Evolutionary conservation across 2,888 invertebrate species (phyloP).

Genomic region (Merodon equestris): DNA sequence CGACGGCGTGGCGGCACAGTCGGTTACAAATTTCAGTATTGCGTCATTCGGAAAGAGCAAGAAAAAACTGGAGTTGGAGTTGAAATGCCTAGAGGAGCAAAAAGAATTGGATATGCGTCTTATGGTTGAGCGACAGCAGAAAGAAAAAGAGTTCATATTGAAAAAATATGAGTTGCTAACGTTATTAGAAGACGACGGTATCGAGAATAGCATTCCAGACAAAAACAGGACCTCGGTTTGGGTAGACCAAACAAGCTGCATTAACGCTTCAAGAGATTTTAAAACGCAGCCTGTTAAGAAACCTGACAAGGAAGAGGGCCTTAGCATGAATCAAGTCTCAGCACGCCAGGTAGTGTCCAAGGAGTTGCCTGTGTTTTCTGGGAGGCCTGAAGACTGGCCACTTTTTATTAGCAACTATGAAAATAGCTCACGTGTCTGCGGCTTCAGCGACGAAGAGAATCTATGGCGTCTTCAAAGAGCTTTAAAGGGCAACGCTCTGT

Average conservation of each 20-base stretch:
- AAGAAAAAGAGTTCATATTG: conserved; percentile 1
- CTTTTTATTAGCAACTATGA: background rate
- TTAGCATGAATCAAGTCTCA: background rate
- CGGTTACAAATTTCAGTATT: conserved; percentile 12
- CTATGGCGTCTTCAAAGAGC: too few relatives aligned
- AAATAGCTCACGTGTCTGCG: background rate
- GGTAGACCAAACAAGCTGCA: background rate
- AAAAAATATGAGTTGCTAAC: conserved; percentile 5
- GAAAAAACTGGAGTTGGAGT: conserved; percentile 7
- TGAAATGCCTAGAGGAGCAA: conserved; percentile 1
- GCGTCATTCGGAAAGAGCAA: conserved; percentile 12
- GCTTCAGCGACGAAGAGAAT: too few relatives aligned
- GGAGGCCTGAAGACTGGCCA: too few relatives aligned
- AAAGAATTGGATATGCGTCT: conserved; percentile 5
- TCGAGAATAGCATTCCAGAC: too few relatives aligned
- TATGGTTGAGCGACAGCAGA: conserved; percentile 6
- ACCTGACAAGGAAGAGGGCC: background rate
- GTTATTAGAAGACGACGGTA: background rate
- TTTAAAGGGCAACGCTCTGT: too few relatives aligned
- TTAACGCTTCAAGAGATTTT: too few relatives aligned
- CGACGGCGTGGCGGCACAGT: background rate
- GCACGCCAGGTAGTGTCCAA: background rate
- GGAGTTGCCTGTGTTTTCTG: background rate
- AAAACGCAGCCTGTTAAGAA: too few relatives aligned
- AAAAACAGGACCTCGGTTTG: background rate